Conservation (phyloP, 1,140 invertebrate genomes). For the Aricia agestis region DNA sequence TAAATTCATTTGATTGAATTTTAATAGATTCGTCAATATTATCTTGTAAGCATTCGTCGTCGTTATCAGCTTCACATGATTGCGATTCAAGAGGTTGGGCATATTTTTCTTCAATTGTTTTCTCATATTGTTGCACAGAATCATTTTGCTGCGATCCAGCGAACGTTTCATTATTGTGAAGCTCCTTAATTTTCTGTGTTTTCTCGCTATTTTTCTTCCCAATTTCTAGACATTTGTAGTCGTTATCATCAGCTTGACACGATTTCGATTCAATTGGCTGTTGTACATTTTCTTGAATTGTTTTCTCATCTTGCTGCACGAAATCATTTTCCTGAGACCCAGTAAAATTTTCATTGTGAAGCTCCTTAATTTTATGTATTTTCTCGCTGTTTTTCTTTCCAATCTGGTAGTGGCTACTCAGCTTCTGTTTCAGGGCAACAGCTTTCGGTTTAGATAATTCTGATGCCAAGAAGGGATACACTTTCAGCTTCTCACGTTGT, state of each 20-base stretch:
- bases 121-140: neutral
- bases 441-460: constrained; percentile 56
- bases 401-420: constrained; percentile 49
- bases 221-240: too few relatives aligned
- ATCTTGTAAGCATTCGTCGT: neutral
- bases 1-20: neutral
- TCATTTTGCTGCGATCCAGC: neutral
- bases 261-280: neutral
- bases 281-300: neutral
- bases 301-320: neutral
- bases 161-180: neutral
- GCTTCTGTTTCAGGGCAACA: constrained; percentile 60
- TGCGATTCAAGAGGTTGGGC: neutral
- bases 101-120: neutral
- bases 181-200: neutral
- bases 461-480: constrained; percentile 56
- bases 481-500: constrained; percentile 52
- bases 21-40: neutral
- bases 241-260: neutral
- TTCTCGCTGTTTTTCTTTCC: constrained; percentile 54
- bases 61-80: neutral
- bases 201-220: neutral
- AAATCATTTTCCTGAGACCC: neutral
- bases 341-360: neutral
- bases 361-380: constrained; percentile 23